Conservation (phyloP, 2,113 vertebrate genomes). For the Vidua macroura region DNA sequence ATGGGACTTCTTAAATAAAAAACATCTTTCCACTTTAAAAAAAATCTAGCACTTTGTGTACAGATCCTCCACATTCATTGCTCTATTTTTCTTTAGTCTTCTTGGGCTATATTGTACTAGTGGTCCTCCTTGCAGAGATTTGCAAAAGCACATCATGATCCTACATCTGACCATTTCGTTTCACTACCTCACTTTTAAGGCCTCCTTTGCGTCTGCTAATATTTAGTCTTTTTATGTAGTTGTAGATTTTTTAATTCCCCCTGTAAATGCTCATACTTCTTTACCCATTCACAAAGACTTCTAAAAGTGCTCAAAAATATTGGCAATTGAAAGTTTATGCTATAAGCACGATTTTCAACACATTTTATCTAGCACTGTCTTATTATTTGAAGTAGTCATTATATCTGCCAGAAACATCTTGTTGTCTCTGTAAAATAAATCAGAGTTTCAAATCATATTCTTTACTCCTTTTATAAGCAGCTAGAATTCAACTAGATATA, state of each 20-base stretch:
- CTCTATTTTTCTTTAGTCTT: neutral
- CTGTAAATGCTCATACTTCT: neutral
- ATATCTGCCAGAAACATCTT: constrained; percentile 4
- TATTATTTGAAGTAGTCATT: neutral
- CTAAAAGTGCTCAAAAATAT: neutral
- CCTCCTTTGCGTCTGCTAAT: neutral
- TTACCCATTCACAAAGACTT: neutral
- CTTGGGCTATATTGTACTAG: neutral
- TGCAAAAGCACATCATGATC: neutral
- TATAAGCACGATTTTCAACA: neutral
- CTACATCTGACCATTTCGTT: neutral
- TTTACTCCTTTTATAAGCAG: neutral
- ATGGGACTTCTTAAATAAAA: neutral
- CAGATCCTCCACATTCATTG: neutral
- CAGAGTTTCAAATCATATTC: neutral
- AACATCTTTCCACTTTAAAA: neutral
- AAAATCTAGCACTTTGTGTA: neutral
- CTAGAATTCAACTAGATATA: neutral
- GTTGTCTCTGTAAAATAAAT: constrained; percentile 4
- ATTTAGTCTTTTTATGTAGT: neutral
- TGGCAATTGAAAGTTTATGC: neutral
- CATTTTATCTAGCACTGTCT: neutral
- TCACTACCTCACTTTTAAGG: neutral
- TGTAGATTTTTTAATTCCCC: neutral
- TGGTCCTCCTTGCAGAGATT: neutral